Evolutionary conservation across 2,113 vertebrate genomes (phyloP).

Genomic region (Arenaria interpres): DNA sequence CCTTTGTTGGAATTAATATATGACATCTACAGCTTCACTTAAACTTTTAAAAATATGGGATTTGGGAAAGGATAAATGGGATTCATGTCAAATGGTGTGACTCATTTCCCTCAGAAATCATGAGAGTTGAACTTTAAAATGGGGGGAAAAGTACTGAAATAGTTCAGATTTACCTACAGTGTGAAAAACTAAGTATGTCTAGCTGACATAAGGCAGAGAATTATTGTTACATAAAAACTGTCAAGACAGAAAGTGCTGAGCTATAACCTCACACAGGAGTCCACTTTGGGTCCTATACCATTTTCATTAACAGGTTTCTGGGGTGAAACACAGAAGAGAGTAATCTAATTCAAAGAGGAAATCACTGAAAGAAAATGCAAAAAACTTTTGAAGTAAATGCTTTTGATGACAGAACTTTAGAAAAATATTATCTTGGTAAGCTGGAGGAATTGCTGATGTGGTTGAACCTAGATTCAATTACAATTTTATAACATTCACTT

Average conservation of each 20-base stretch:
- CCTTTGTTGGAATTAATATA: not conserved
- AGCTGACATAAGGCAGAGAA: not conserved
- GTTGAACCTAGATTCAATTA: not conserved
- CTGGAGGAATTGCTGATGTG: not conserved
- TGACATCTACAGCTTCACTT: not conserved
- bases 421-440: not conserved
- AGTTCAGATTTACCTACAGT: not conserved
- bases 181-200: not conserved
- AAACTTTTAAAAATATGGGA: not conserved
- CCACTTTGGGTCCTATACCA: not conserved
- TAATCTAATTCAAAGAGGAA: not conserved
- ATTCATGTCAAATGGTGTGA: not conserved
- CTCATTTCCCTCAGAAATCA: not conserved
- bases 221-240: not conserved
- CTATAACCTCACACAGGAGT: not conserved
- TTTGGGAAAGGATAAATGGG: not conserved
- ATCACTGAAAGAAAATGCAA: not conserved
- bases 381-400: not conserved
- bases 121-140: not conserved
- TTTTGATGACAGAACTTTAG: conserved; percentile 1
- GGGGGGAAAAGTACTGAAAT: not conserved
- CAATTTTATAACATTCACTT: not conserved
- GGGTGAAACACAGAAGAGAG: not conserved
- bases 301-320: not conserved
- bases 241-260: not conserved